These are phyloP conservation scores for Australoheros scitulus DNA, from an alignment of 2,113 vertebrate genomes.

Conservation along the genomic window DNA sequence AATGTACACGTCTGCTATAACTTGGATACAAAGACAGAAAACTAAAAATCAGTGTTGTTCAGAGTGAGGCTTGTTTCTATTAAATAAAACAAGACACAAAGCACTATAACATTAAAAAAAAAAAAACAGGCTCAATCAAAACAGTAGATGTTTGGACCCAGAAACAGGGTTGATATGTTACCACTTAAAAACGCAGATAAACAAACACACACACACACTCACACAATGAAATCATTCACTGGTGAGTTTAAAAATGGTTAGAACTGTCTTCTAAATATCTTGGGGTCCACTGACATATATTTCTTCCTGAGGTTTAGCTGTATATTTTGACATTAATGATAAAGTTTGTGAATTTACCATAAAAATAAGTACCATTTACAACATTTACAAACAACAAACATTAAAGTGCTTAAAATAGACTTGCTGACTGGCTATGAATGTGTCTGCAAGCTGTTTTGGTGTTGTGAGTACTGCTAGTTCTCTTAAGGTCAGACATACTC, in stretches of 20 bases:
- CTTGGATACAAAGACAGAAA: not conserved
- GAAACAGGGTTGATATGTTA: not conserved
- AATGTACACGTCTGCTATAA: rapidly evolving
- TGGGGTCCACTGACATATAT: not conserved
- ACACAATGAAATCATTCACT: not conserved
- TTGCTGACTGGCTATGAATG: not conserved
- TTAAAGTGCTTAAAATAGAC: not conserved
- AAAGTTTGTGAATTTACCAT: not conserved
- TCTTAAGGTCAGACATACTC: not conserved
- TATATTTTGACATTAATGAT: not conserved
- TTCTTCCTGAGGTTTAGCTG: not conserved
- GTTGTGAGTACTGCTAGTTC: not conserved
- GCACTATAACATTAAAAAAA: not conserved
- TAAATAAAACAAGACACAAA: not conserved
- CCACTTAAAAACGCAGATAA: not conserved
- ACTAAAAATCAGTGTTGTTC: not conserved
- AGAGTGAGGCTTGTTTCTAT: not conserved
- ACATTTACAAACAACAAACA: not conserved
- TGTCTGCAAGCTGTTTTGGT: not conserved
- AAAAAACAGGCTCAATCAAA: not conserved
- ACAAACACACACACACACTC: no score
- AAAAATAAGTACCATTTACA: not conserved
- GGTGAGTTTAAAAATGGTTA: not conserved
- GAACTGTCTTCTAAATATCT: not conserved
- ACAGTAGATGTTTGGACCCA: not conserved